These are phyloP conservation scores for Sebastes hubbsi DNA, from an alignment of 2,797 vertebrate species.

Conservation along the genomic window DNA sequence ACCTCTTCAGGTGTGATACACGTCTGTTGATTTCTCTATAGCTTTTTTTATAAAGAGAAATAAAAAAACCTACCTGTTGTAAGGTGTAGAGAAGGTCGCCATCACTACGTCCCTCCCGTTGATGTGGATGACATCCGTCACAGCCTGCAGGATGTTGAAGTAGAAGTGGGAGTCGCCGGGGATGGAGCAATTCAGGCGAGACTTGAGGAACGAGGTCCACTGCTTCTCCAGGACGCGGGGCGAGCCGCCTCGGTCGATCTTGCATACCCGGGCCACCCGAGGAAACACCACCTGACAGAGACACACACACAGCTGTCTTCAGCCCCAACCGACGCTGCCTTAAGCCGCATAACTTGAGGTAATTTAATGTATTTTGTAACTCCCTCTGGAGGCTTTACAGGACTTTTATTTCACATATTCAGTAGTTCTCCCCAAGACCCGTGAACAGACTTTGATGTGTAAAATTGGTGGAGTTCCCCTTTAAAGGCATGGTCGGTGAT, in stretches of 20 bases:
- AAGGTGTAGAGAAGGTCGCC: slow-evolving; percentile 98
- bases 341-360: not conserved
- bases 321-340: not conserved
- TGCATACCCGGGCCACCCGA: slow-evolving; percentile 96
- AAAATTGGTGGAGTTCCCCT: not conserved
- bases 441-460: not conserved
- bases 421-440: not conserved
- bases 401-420: not conserved
- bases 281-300: slow-evolving; percentile 93
- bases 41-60: not conserved
- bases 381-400: too few relatives aligned
- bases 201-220: slow-evolving; percentile 99
- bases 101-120: slow-evolving; percentile 94
- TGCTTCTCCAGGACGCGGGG: slow-evolving; percentile 98
- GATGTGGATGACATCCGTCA: slow-evolving; percentile 94
- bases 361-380: too few relatives aligned
- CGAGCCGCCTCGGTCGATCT: slow-evolving; percentile 96
- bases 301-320: not conserved
- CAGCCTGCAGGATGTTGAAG: slow-evolving; percentile 98
- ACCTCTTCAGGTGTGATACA: not conserved
- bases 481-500: not conserved
- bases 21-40: not conserved
- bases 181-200: slow-evolving; percentile 97
- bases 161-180: slow-evolving; percentile 99
- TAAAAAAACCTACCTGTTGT: slow-evolving; percentile 88